These are phyloP conservation scores for Holcopasites calliopsidis DNA, from an alignment of 1,140 invertebrate species.

Conservation along the genomic window DNA sequence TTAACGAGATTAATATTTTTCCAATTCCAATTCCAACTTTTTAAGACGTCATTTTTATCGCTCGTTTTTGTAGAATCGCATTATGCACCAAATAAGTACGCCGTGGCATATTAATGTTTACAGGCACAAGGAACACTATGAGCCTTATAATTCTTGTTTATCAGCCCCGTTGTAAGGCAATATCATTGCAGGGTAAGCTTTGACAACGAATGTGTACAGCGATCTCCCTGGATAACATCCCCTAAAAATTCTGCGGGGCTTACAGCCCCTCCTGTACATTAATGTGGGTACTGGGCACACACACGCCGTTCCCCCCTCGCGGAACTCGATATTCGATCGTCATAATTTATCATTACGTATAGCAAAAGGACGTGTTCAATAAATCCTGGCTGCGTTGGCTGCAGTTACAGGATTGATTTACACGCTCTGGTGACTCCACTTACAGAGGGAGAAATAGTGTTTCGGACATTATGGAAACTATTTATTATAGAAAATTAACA, in stretches of 20 bases:
- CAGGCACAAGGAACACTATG: background rate
- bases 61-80: too few relatives aligned
- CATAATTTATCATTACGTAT: constrained; percentile 61
- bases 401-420: constrained; percentile 52
- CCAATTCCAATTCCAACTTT: too few relatives aligned
- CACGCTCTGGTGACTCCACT: constrained; percentile 6
- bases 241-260: constrained; percentile 17
- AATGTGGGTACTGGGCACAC: background rate
- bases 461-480: background rate
- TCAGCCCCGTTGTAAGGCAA: background rate
- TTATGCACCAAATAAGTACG: background rate
- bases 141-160: constrained; percentile 5
- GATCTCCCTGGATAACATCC: background rate
- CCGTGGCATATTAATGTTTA: background rate
- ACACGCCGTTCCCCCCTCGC: background rate
- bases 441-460: background rate
- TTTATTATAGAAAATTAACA: too few relatives aligned
- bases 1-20: too few relatives aligned
- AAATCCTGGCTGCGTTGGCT: constrained; percentile 44
- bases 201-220: background rate
- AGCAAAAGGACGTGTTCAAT: constrained; percentile 46
- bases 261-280: background rate
- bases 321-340: constrained; percentile 51
- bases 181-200: background rate
- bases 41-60: too few relatives aligned